Base-by-base conservation (phyloP, 2,113 vertebrate genomes). In the Hymenochirus boettgeri region DNA sequence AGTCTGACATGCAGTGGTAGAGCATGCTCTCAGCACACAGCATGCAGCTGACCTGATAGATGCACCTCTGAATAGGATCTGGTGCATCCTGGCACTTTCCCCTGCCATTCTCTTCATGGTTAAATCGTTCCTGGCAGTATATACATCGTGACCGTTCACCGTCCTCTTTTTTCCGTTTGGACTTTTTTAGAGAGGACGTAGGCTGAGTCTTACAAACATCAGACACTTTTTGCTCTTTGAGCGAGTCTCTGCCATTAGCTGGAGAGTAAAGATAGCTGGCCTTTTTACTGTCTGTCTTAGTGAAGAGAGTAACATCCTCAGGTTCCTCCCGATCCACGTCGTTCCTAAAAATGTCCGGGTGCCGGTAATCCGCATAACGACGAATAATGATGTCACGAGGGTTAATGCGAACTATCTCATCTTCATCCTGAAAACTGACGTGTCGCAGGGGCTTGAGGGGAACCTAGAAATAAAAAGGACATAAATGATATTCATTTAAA, bases 1-100 rank as follows among this genome's bases (percentile, higher is more conserved):
- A 98, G 89, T 97, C 96, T 62, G 96, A 98, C 96, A 98, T 98
- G 89, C 96, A 99, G 89, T 99, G 96, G 83, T 99, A 99, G 37
- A 99, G 86, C 95, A 99, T 98, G 88, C 96, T 99, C 90, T 99
- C 96, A 9, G 96, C 96, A 2, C 96, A 99, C 77, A 98, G 93
- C 96, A 99, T 98, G 86, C 96, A 99, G 83, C 96, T 99, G 84
- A 99, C 91, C 89, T 92, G 91, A 86, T 99, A 92, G 82, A 99
- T 98, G 89, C 95, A 99, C 85, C 92, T 92, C 77, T 89, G 92
- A 79, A 99, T n/a, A 48, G 96, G 95, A 81, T 99, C 96, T 3
- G 96, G 96, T 0, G 96, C 96, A 70, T 99, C 96, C 70, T 93
- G 96, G 81, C 96, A 99, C 79, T 94, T 93, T 7, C 96, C 96